A percentile compares a stretch with the other conserved stretches of the same genome.
These are phyloP conservation scores for Spisula solida DNA, from an alignment of 2,888 invertebrate species.

Conservation along the genomic window DNA sequence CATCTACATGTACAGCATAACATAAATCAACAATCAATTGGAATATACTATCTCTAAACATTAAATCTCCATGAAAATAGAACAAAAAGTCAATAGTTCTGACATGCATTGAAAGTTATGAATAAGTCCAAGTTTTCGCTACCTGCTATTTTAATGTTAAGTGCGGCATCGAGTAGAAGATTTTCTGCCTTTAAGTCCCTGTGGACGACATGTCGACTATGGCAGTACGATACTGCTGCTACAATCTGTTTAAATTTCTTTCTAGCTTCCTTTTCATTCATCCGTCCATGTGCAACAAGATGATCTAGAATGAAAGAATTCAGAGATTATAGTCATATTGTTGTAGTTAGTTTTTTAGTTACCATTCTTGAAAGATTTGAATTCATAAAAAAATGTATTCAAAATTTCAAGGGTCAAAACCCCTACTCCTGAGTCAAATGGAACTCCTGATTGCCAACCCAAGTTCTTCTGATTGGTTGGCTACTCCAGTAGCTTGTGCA, in stretches of 20 bases:
- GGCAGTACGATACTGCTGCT: constrained; percentile 98
- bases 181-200: constrained; percentile 95
- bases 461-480: too few species aligned
- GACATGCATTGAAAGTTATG: background rate
- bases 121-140: background rate
- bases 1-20: too few species aligned
- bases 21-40: background rate
- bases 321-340: too few species aligned
- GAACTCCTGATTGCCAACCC: too few species aligned
- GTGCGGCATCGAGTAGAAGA: constrained; percentile 96
- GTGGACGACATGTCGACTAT: constrained; percentile 97
- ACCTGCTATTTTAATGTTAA: constrained; percentile 96
- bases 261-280: constrained; percentile 97
- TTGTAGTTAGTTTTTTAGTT: too few species aligned
- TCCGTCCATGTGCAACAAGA: constrained; percentile 92
- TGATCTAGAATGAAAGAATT: constrained; percentile 83
- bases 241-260: constrained; percentile 98
- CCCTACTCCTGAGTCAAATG: too few species aligned
- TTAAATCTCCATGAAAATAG: background rate
- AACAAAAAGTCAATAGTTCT: background rate
- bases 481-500: too few species aligned
- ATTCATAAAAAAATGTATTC: too few species aligned
- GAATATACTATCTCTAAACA: background rate
- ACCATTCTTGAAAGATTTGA: too few species aligned
- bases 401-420: too few species aligned